Evolutionary conservation across 2,113 vertebrate species (phyloP).

Genomic region (Oryzias celebensis): DNA sequence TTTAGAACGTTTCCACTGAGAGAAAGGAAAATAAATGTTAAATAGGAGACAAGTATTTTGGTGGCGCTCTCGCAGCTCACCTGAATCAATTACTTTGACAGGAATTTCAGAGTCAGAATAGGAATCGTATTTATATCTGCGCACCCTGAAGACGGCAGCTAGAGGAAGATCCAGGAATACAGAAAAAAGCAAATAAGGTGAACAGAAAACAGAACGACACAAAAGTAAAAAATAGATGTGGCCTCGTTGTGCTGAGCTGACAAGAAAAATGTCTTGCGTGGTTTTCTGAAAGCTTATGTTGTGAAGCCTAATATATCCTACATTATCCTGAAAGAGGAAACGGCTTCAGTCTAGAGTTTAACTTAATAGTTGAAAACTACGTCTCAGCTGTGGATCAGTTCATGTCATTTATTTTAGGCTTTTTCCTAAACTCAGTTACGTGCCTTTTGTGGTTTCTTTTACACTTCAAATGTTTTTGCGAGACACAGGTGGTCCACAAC

Average conservation of each 20-base stretch:
- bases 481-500: background rate
- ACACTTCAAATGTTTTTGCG: background rate
- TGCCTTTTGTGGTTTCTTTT: background rate
- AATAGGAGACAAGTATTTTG: constrained; percentile 45
- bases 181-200: constrained; percentile 1
- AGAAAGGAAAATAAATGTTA: constrained; percentile 42
- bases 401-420: too few species aligned
- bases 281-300: constrained; percentile 6
- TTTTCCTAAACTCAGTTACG: too few species aligned
- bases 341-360: background rate
- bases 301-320: constrained; percentile 5
- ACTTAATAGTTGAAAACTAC: background rate
- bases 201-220: constrained; percentile 12
- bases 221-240: constrained; percentile 7
- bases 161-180: constrained; percentile 30
- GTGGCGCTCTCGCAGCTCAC: constrained; percentile 37
- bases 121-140: constrained; percentile 30
- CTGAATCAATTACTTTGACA: constrained; percentile 58
- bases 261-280: background rate
- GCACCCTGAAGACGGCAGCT: constrained; percentile 21
- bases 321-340: background rate
- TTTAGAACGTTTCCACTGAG: too few species aligned
- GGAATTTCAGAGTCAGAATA: constrained; percentile 43
- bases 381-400: background rate
- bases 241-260: background rate